Evolutionary conservation across 2,113 vertebrate genomes (phyloP).

Genomic region (Hucho hucho): DNA sequence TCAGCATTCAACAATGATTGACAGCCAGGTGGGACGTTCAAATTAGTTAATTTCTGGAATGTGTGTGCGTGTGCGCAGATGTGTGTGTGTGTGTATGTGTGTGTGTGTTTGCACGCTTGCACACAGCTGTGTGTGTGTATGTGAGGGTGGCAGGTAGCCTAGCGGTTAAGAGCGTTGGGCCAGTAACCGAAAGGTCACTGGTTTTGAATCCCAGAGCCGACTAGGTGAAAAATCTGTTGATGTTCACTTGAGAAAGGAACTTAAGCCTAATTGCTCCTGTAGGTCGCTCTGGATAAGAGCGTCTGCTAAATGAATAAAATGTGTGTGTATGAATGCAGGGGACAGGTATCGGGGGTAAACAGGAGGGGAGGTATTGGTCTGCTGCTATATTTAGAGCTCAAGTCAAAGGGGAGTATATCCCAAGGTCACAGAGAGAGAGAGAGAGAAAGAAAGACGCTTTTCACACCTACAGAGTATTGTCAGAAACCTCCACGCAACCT

Average conservation of each 20-base stretch:
- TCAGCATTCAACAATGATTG: no score
- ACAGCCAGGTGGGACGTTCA: no score
- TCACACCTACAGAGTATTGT: not conserved
- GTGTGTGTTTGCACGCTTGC: no score
- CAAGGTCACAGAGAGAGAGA: slow-evolving; percentile 12
- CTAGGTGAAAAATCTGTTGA: no score
- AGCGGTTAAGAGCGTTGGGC: no score
- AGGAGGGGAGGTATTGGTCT: not conserved
- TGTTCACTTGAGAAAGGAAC: not conserved
- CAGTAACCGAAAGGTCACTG: no score
- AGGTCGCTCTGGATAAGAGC: no score
- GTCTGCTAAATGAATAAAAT: not conserved
- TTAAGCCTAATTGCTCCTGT: no score
- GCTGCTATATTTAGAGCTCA: slow-evolving; percentile 4
- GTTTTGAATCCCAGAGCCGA: no score
- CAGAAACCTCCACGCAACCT: not conserved
- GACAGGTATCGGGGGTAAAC: not conserved
- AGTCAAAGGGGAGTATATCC: slow-evolving; percentile 14
- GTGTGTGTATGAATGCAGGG: not conserved
- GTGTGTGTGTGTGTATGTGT: not conserved
- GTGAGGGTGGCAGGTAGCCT: no score
- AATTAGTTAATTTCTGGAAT: not conserved
- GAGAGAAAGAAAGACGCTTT: not conserved
- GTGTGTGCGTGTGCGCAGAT: not conserved
- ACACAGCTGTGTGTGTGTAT: no score